Evolutionary conservation across 1,140 invertebrate species (phyloP).

Genomic region (Acromyrmex charruanus): DNA sequence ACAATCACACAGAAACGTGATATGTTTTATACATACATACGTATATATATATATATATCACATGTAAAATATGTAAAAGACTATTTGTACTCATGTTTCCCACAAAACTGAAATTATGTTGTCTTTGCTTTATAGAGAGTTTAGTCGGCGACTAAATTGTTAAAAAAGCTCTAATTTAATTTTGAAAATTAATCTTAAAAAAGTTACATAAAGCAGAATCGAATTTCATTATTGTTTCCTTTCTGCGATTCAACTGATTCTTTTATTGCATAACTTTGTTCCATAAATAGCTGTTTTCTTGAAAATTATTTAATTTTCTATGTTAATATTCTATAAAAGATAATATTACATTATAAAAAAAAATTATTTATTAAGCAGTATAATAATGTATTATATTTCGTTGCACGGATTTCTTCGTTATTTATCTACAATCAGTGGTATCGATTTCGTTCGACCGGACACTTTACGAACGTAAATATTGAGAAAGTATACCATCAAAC

Average conservation of each 20-base stretch:
- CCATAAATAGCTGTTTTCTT: background rate
- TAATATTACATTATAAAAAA: background rate
- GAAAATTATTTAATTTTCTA: background rate
- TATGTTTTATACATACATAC: constrained; percentile 31
- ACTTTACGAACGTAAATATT: constrained; percentile 36
- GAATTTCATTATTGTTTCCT: background rate
- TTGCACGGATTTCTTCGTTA: background rate
- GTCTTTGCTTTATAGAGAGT: background rate
- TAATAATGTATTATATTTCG: background rate
- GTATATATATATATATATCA: too few species aligned
- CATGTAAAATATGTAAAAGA: background rate
- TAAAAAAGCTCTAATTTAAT: constrained; percentile 8
- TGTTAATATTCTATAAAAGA: background rate
- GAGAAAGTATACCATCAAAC: constrained; percentile 4
- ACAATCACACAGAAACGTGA: constrained; percentile 39
- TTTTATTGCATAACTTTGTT: background rate
- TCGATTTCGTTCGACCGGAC: constrained; percentile 16
- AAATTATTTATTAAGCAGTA: background rate
- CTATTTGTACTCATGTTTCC: background rate
- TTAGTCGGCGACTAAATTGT: background rate
- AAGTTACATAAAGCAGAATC: background rate
- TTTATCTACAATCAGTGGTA: constrained; percentile 33
- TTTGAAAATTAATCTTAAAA: background rate
- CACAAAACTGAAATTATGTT: background rate
- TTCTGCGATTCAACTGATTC: background rate